Conservation (phyloP, 2,888 invertebrate species). For the Drosophila sordidula region DNA sequence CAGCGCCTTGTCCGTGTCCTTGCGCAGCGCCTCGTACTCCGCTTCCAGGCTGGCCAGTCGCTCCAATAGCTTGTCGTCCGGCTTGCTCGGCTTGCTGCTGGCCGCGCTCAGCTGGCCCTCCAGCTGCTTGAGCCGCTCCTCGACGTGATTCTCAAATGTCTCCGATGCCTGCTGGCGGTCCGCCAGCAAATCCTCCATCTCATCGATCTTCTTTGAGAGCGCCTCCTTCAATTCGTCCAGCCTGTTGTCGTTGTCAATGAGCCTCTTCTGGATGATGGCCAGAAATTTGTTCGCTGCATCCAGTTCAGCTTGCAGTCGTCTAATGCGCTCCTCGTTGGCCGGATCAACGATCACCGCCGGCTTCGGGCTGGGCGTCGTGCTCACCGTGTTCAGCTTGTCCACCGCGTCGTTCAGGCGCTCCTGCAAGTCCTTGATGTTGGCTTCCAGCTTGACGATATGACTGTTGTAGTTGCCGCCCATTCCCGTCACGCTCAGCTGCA, state of each 20-base stretch:
- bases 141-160: background rate
- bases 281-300: constrained; percentile 1
- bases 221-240: background rate
- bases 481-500: background rate
- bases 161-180: background rate
- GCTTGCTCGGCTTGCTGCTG: background rate
- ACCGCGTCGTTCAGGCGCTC: background rate
- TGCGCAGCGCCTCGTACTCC: background rate
- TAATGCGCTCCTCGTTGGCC: background rate
- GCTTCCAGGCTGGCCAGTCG: constrained; percentile 17
- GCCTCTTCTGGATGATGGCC: background rate
- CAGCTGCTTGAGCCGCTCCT: background rate
- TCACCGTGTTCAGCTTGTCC: background rate
- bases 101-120: background rate
- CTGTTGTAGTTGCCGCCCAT: constrained; percentile 15
- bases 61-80: background rate
- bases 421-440: background rate
- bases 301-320: constrained; percentile 4
- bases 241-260: constrained; percentile 2
- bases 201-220: background rate
- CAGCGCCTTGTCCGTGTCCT: background rate
- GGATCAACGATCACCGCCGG: background rate
- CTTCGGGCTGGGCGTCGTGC: background rate
- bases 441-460: constrained; percentile 3
- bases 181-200: background rate